Evolutionary conservation across 2,113 vertebrate genomes (phyloP).

Genomic region (Psilopogon haemacephalus): DNA sequence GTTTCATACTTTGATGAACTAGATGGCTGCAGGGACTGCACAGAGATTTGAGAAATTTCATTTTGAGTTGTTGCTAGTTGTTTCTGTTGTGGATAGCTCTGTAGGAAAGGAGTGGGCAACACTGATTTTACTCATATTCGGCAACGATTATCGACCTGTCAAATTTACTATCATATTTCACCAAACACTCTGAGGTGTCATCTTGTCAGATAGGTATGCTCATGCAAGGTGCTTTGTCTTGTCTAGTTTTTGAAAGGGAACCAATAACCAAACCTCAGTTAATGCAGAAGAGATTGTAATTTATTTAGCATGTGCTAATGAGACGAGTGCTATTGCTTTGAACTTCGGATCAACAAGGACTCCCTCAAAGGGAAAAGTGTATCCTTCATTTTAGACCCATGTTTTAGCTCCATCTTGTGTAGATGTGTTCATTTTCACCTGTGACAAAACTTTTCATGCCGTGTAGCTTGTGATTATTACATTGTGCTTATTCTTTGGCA

Average conservation of each 20-base stretch:
- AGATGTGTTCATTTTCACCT: slow-evolving; percentile 15
- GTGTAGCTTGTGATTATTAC: slow-evolving; percentile 6
- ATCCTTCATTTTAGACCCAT: slow-evolving; percentile 24
- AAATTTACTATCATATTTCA: slow-evolving; percentile 24
- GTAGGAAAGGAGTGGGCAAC: neutral
- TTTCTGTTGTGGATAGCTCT: neutral
- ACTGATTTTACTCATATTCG: neutral
- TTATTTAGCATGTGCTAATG: neutral
- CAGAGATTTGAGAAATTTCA: slow-evolving; percentile 27
- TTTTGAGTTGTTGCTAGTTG: slow-evolving; percentile 3
- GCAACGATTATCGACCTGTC: slow-evolving; percentile 22
- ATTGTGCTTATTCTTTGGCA: neutral
- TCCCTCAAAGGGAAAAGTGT: neutral
- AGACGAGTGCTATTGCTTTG: neutral
- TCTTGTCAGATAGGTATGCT: neutral
- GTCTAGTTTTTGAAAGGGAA: neutral
- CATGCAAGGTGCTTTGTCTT: neutral
- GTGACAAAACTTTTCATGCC: neutral
- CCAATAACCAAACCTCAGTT: neutral
- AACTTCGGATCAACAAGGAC: neutral
- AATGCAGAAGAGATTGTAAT: neutral
- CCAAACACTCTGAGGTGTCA: neutral
- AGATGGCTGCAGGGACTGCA: slow-evolving; percentile 18
- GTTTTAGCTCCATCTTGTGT: slow-evolving; percentile 11
- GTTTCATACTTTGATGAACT: slow-evolving; percentile 53